Percentiles rank a stretch among this genome's conserved stretches.
Conservation (phyloP, 2,113 vertebrate species). For the Alaudala cheleensis region DNA sequence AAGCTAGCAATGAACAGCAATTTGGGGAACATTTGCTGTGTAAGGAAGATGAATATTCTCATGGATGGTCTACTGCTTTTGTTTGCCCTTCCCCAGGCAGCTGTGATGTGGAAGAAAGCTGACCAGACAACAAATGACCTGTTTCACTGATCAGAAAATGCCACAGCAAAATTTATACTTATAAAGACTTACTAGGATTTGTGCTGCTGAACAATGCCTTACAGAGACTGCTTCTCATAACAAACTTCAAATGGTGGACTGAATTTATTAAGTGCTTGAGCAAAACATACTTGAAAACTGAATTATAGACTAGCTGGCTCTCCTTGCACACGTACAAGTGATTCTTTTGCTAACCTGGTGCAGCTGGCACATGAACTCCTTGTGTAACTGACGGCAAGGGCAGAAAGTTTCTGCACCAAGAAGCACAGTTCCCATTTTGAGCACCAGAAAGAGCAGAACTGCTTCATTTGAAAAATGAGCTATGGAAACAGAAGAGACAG, state of each 20-base stretch:
- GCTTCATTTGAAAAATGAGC: slow-evolving; percentile 13
- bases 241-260: not conserved
- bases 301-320: not conserved
- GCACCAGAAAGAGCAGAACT: not conserved
- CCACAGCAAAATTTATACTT: not conserved
- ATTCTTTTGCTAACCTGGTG: not conserved
- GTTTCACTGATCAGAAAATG: not conserved
- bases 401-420: not conserved
- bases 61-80: not conserved
- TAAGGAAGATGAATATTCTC: not conserved
- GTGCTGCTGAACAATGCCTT: not conserved
- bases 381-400: not conserved
- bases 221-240: not conserved
- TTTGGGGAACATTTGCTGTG: not conserved
- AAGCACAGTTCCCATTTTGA: not conserved
- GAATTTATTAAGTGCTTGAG: slow-evolving; percentile 3
- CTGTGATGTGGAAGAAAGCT: not conserved
- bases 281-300: slow-evolving; percentile 3
- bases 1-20: not conserved
- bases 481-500: not conserved
- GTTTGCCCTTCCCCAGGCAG: not conserved
- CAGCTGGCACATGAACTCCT: not conserved
- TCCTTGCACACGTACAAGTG: not conserved
- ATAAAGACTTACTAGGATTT: not conserved
- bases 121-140: not conserved